Base-by-base conservation (phyloP, 1,140 invertebrate genomes). In the Lucilia cuprina region DNA sequence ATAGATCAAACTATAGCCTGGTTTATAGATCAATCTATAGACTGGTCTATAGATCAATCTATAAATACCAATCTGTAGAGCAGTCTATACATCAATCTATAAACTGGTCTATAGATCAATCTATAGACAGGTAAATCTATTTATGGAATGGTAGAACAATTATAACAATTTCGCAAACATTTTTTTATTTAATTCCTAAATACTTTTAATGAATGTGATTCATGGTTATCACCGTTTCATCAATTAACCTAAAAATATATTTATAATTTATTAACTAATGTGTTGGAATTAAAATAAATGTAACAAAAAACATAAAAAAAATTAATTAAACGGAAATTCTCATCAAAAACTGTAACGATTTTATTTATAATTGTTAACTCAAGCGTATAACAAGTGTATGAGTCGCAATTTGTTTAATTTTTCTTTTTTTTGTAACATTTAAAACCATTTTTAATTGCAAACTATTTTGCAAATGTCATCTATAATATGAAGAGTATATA, bases 271-370 rank as follows among this genome's bases (percentile, higher is more conserved):
- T n/a, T n/a, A n/a, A n/a, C 25, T 1, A 2, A 30, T 30, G 3
- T 30, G 25, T 30, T 30, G 1, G 25, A 30, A 30, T 30, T 30
- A 65, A 65, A 65, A 65, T n/a, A 65, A 0, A 30, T n/a, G 3
- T 3, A 19, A 65, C 60, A 65, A 17, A 0, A 65, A 65, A 2
- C n/a, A 17, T n/a, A 70, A 21, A 5, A 70, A 70, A 80, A 80
- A 5, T 80, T 21, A 80, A 80, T 80, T 80, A 80, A 80, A 49
- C 77, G 77, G 77, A 80, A 80, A 80, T 80, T 80, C 77, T 19
- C 8, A 41, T 74, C 55, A 34, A 65, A 82, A 60, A 35, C 25
- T 30, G 25, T 30, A 30, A 30, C 25, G 25, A 19, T 78, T 19
- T 35, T 78, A 41, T 78, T 77, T 50, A 19, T 83, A 65, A 83